Evolutionary conservation across 2,797 vertebrate genomes (phyloP), one percentile per base, ranked within the genome.

Genomic region (Oreonectes daqikongensis): DNA sequence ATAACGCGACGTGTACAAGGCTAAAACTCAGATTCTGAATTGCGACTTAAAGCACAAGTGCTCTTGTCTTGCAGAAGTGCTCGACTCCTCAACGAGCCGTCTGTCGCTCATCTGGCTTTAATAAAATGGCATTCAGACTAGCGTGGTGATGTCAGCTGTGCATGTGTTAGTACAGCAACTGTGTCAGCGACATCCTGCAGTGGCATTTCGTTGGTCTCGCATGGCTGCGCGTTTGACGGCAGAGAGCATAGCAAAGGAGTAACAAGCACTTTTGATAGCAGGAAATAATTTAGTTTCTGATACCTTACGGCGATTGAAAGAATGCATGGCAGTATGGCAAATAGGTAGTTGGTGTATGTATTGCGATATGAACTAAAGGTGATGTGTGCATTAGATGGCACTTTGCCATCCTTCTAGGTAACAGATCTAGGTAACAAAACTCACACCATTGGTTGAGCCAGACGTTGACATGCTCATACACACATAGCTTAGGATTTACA

Each of bases 201-300:
- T 68, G 63, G 64, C 70, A 73, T 71, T 71, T 53, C 20, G 28
- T 40, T 35, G 57, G 57, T 69, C 40, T 57, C 57, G 7, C 28
- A 12, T 14, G 75, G 69, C 38, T 61, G 42, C 32, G 17, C 32
- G 6, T 72, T 67, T 53, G 73, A 77, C 60, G 53, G 46, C 20
- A 2, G 18, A 69, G 78, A 72, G 30, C 32, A 12, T 20, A 74
- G 79, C 60, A 35, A 42, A 60, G 26, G 40, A 50, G 78, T 69
- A 55, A 68, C 55, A 35, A 52, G 67, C 28, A 20, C 38, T 30
- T 65, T 38, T 60, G 42, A 30, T 57, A 40, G 20, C 20, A 22
- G 30, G 48, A 26, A 53, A 44, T 64, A 30, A 61, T 46, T 66
- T 9, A 22, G 40, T 35, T 44, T 46, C 18, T 32, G 26, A 32